Conservation (phyloP, 1,140 invertebrate species). For the Metopolophium dirhodum region DNA sequence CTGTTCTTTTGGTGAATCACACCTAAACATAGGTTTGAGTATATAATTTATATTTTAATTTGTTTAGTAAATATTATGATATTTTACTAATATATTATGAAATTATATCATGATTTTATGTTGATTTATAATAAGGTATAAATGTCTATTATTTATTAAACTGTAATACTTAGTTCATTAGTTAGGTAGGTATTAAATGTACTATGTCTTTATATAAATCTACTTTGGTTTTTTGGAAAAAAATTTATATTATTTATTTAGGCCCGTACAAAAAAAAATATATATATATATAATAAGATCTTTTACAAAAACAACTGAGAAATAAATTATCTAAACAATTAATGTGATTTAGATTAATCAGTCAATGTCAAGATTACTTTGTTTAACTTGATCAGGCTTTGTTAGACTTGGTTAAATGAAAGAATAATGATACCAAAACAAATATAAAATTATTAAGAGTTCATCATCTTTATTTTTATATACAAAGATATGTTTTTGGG, state of each 20-base stretch:
- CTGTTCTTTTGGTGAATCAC: background rate
- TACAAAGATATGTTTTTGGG: too few species aligned
- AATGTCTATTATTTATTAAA: too few species aligned
- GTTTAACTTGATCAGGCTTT: background rate
- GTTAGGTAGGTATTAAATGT: too few species aligned
- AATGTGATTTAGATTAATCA: background rate
- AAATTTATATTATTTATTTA: too few species aligned
- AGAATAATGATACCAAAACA: background rate
- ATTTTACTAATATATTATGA: background rate
- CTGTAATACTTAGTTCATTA: too few species aligned
- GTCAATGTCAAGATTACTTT: background rate
- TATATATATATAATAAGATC: too few species aligned
- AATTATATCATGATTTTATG: background rate
- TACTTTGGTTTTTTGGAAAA: too few species aligned
- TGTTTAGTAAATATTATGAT: background rate
- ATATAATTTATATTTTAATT: background rate
- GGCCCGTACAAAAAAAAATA: too few species aligned
- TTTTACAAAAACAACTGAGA: background rate
- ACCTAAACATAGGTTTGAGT: background rate
- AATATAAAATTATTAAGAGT: background rate
- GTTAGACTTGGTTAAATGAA: background rate
- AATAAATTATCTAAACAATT: background rate
- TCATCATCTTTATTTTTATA: background rate
- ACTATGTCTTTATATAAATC: too few species aligned
- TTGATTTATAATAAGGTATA: too few species aligned